phyloP scores from a whole-genome alignment of 2,113 vertebrate species.

The Bubalus kerabau region DNA sequence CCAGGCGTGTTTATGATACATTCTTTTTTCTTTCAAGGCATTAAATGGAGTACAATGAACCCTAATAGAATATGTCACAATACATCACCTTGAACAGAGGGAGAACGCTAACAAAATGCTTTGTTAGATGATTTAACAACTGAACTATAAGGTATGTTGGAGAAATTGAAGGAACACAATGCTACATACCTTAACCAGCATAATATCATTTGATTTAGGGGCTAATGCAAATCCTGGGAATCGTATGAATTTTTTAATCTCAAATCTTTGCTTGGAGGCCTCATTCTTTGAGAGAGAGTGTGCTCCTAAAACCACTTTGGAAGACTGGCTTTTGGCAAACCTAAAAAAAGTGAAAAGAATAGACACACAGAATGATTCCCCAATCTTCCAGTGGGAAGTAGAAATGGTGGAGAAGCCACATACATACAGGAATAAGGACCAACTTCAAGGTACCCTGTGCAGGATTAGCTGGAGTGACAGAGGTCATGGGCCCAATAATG shows the following conservation, averaged over 20 bases:
- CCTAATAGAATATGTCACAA: not conserved
- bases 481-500: not conserved
- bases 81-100: not conserved
- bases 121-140: not conserved
- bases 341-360: not conserved
- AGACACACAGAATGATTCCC: not conserved
- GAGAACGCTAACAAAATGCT: not conserved
- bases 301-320: conserved; percentile 53
- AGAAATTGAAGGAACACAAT: not conserved
- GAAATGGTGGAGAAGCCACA: not conserved
- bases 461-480: not conserved
- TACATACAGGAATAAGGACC: not conserved
- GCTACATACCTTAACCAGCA: conserved; percentile 62
- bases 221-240: not conserved
- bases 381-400: too few relatives aligned
- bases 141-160: not conserved
- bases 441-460: not conserved
- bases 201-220: conserved; percentile 29
- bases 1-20: not conserved
- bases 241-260: conserved; percentile 12
- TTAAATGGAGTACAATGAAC: not conserved
- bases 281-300: conserved; percentile 59
- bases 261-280: conserved; percentile 40
- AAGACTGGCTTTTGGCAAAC: not conserved
- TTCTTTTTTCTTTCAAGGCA: not conserved